Conservation (phyloP, 2,113 vertebrate species). For the Forbesichthys agassizii region DNA sequence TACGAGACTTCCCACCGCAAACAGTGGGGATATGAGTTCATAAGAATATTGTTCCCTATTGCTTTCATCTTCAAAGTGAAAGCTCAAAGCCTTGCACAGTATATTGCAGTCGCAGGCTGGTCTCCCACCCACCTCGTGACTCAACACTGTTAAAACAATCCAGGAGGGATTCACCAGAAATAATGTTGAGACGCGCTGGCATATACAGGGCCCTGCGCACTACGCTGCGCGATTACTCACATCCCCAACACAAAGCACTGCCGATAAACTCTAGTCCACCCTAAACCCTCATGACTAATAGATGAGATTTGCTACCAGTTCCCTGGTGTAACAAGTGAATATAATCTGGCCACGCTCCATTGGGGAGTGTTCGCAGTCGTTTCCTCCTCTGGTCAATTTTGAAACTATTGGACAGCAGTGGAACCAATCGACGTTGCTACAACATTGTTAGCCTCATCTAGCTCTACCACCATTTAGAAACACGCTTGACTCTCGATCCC, state of each 20-base stretch:
- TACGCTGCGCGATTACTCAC: slow-evolving; percentile 35
- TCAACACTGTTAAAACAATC: slow-evolving; percentile 51
- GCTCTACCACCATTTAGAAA: no score
- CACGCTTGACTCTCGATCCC: no score
- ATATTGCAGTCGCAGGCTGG: slow-evolving; percentile 17
- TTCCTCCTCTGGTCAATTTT: no score
- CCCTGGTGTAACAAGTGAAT: neutral
- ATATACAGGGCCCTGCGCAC: slow-evolving; percentile 13
- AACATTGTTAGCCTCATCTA: no score
- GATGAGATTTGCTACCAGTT: slow-evolving; percentile 46
- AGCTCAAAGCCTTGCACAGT: slow-evolving; percentile 13
- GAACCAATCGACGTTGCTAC: no score
- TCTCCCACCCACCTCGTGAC: slow-evolving; percentile 47
- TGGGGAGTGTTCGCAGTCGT: no score
- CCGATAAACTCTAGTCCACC: slow-evolving; percentile 37
- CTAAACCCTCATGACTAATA: slow-evolving; percentile 62
- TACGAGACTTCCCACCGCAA: slow-evolving; percentile 13
- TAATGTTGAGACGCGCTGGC: slow-evolving; percentile 15
- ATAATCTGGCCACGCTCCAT: no score
- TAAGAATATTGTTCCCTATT: slow-evolving; percentile 42
- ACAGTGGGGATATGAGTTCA: neutral
- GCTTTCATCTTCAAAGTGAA: slow-evolving; percentile 65
- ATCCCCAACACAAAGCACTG: slow-evolving; percentile 33
- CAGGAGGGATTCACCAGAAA: slow-evolving; percentile 22
- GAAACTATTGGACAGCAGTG: no score